phyloP scores from a whole-genome alignment of 1,140 invertebrate genomes.

The Sipha flava region DNA sequence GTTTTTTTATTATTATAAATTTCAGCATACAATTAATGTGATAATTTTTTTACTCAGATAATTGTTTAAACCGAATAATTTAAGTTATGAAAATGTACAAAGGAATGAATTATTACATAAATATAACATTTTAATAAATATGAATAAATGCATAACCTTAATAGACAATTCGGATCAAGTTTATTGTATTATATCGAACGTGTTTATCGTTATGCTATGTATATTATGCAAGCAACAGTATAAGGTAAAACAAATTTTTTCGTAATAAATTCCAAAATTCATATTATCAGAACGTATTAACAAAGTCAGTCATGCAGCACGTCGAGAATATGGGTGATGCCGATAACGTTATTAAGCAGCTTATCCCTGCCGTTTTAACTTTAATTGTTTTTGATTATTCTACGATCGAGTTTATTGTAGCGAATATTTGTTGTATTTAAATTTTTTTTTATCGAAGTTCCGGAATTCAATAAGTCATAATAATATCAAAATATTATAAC shows the following conservation, averaged over 20 bases:
- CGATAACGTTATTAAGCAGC: background rate
- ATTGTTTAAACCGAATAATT: too few relatives aligned
- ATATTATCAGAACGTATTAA: background rate
- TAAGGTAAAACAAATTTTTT: background rate
- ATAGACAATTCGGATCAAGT: background rate
- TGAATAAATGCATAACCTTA: background rate
- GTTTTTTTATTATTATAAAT: too few relatives aligned
- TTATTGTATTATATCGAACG: background rate
- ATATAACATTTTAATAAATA: background rate
- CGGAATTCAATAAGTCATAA: background rate
- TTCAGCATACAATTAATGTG: too few relatives aligned
- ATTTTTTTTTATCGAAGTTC: background rate
- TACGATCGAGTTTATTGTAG: background rate
- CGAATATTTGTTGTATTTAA: background rate
- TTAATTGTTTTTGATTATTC: background rate
- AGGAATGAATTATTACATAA: background rate
- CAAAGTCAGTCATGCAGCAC: background rate
- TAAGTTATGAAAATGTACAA: too few relatives aligned
- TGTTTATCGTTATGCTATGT: background rate
- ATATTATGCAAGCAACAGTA: background rate
- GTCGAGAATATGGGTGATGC: background rate
- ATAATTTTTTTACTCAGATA: too few relatives aligned
- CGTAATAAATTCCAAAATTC: background rate
- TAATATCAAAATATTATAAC: background rate
- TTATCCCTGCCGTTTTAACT: conserved; percentile 9